Evolutionary conservation across 2,113 vertebrate species (phyloP).

Genomic region (Parus major): DNA sequence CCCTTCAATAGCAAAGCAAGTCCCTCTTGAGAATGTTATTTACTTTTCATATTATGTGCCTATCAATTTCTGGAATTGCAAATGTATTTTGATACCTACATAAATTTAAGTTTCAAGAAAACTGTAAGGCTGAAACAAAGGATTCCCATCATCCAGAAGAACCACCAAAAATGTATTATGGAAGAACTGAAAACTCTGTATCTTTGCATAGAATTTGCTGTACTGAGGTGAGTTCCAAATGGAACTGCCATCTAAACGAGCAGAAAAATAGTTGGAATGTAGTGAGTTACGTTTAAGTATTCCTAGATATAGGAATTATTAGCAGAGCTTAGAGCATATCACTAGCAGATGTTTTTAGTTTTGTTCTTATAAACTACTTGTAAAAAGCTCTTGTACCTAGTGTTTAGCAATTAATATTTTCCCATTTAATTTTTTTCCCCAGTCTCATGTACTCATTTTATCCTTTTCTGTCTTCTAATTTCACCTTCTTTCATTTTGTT

Average conservation of each 20-base stretch:
- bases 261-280: neutral
- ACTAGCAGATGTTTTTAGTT: neutral
- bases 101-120: neutral
- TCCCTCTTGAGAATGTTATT: neutral
- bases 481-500: neutral
- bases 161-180: neutral
- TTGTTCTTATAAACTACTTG: neutral
- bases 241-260: neutral
- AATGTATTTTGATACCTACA: neutral
- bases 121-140: neutral
- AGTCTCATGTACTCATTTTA: neutral
- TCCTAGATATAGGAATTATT: neutral
- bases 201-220: neutral
- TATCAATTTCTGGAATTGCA: neutral
- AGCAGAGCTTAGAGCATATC: neutral
- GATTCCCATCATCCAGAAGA: neutral
- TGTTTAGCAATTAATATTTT: neutral
- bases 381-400: neutral
- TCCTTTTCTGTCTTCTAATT: neutral
- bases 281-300: neutral
- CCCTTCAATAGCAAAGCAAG: neutral
- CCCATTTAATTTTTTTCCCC: accelerated
- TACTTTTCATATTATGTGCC: neutral
- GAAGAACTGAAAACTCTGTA: neutral
- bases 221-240: neutral